These are phyloP conservation scores for Drosophila seguyi DNA, from an alignment of 1,140 invertebrate species.

Conservation along the genomic window DNA sequence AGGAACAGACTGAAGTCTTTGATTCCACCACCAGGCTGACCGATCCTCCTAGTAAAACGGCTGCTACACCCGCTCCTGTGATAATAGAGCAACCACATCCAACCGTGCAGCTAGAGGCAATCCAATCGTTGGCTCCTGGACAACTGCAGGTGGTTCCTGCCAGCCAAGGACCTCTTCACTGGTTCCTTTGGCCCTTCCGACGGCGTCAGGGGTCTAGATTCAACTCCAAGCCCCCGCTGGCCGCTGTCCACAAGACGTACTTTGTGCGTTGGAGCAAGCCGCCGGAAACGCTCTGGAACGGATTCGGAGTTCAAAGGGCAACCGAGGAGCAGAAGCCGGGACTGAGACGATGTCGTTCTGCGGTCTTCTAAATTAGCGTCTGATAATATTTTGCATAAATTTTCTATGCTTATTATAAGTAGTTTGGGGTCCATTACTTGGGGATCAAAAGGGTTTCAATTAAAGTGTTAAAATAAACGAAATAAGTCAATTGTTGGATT, in stretches of 20 bases:
- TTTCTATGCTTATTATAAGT: slow-evolving; percentile 18
- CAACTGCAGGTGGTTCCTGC: not conserved
- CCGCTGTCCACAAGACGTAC: slow-evolving; percentile 79
- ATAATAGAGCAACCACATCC: slow-evolving; percentile 58
- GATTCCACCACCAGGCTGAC: slow-evolving; percentile 12
- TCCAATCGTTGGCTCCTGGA: slow-evolving; percentile 27
- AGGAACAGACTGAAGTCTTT: not conserved
- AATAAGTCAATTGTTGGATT: not conserved
- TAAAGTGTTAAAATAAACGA: not conserved
- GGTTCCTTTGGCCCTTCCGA: slow-evolving; percentile 74
- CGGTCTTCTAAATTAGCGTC: slow-evolving; percentile 53
- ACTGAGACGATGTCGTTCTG: slow-evolving; percentile 72
- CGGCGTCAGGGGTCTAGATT: slow-evolving; percentile 16
- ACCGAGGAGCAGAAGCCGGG: slow-evolving; percentile 3
- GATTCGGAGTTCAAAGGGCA: slow-evolving; percentile 58
- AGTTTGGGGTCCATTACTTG: slow-evolving; percentile 2
- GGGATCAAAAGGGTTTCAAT: slow-evolving; percentile 11
- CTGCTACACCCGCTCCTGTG: slow-evolving; percentile 13
- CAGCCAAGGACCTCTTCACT: slow-evolving; percentile 52
- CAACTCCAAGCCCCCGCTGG: slow-evolving; percentile 29
- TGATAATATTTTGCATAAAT: slow-evolving; percentile 37
- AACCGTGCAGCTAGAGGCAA: slow-evolving; percentile 52
- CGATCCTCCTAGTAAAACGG: not conserved
- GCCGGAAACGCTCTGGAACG: slow-evolving; percentile 67
- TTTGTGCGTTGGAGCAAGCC: slow-evolving; percentile 78